A percentile compares a stretch with the other conserved stretches of the same genome.
These are phyloP conservation scores for Rhingia rostrata DNA, from an alignment of 2,888 invertebrate genomes.

Conservation along the genomic window DNA sequence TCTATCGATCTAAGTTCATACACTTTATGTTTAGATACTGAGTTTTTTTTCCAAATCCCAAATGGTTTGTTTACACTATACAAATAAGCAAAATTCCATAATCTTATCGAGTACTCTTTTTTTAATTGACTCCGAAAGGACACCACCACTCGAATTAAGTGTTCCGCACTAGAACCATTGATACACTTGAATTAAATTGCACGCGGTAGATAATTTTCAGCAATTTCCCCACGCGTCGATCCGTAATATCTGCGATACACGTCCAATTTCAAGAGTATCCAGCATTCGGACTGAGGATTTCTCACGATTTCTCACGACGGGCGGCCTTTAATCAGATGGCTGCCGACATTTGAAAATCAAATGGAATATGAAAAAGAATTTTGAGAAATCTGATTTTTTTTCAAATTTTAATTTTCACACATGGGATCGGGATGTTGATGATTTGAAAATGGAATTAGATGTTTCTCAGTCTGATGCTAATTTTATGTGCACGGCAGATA, in stretches of 20 bases:
- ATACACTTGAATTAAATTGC: constrained; percentile 26
- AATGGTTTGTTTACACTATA: constrained; percentile 29
- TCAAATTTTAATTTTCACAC: background rate
- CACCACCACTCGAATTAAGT: constrained; percentile 8
- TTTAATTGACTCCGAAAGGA: background rate
- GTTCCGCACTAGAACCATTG: constrained; percentile 19
- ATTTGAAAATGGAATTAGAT: constrained; percentile 2
- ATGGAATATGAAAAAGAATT: constrained; percentile 39
- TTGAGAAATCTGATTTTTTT: constrained; percentile 16
- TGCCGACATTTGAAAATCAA: constrained; percentile 51
- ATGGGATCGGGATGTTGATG: background rate
- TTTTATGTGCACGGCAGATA: no score
- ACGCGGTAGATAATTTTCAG: background rate
- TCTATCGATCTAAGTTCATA: background rate
- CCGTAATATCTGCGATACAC: constrained; percentile 29
- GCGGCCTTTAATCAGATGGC: constrained; percentile 37
- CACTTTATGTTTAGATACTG: background rate
- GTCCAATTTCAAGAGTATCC: constrained; percentile 48
- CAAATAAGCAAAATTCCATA: constrained; percentile 29
- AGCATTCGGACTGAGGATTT: constrained; percentile 55
- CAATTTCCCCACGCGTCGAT: constrained; percentile 5
- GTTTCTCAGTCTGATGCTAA: background rate
- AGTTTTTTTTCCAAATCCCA: background rate
- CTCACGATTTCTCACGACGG: background rate
- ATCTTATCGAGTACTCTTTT: background rate